These are phyloP conservation scores for Ceratosolen solmsi DNA, from an alignment of 1,140 invertebrate genomes.

Conservation along the genomic window DNA sequence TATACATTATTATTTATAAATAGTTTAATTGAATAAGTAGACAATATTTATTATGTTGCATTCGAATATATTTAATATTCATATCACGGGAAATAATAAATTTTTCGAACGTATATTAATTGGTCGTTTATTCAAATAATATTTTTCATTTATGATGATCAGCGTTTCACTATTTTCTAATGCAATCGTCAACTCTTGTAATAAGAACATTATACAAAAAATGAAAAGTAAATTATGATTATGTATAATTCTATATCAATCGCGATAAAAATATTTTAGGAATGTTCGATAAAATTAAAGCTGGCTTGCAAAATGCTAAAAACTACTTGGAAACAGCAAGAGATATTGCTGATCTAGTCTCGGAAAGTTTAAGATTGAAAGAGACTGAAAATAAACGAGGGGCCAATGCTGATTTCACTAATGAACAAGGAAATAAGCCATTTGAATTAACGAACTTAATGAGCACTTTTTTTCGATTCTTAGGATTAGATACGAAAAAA, in stretches of 20 bases:
- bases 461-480: slow-evolving; percentile 79
- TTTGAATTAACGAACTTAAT: slow-evolving; percentile 70
- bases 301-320: slow-evolving; percentile 78
- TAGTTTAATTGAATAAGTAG: background rate
- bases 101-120: too few species aligned
- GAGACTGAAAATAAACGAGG: slow-evolving; percentile 45
- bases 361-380: slow-evolving; percentile 62
- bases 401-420: slow-evolving; percentile 45
- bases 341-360: slow-evolving; percentile 68
- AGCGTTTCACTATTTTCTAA: too few species aligned
- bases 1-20: background rate
- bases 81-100: too few species aligned
- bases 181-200: too few species aligned
- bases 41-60: too few species aligned
- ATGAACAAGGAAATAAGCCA: slow-evolving; percentile 48
- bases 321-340: slow-evolving; percentile 70
- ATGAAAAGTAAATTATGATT: too few species aligned
- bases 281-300: slow-evolving; percentile 75
- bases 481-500: slow-evolving; percentile 83
- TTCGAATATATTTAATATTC: too few species aligned
- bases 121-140: too few species aligned
- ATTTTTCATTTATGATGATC: too few species aligned
- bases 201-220: too few species aligned
- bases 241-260: background rate
- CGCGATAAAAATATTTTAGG: slow-evolving; percentile 1